These are phyloP conservation scores for Electrophaes corylata DNA, from an alignment of 2,888 invertebrate genomes.

Conservation along the genomic window DNA sequence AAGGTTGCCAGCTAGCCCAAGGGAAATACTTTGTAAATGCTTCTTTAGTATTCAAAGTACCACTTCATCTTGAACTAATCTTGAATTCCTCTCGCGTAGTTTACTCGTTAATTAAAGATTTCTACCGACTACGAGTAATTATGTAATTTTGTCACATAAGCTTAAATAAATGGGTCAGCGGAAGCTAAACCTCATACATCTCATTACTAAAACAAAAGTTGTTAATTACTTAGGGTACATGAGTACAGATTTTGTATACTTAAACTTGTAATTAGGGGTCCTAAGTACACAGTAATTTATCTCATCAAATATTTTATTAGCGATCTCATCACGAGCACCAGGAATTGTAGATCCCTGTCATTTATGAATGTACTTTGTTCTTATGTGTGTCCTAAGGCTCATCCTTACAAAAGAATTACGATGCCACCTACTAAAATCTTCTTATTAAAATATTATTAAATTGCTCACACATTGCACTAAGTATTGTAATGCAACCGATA, in stretches of 20 bases:
- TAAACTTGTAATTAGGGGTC: conserved; percentile 1
- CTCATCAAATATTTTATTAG: not conserved
- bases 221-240: conserved; percentile 3
- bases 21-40: conserved; percentile 28
- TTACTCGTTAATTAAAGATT: conserved; percentile 51
- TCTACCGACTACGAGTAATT: conserved; percentile 41
- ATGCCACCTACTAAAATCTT: too few relatives aligned
- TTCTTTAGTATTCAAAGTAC: conserved; percentile 24
- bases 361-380: not conserved
- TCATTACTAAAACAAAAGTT: conserved; percentile 24
- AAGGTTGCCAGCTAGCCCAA: conserved; percentile 16
- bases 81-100: conserved; percentile 47
- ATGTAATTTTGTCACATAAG: conserved; percentile 46
- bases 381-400: not conserved
- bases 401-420: not conserved
- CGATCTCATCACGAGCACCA: not conserved
- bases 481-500: too few relatives aligned
- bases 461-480: too few relatives aligned
- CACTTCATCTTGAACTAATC: conserved; percentile 39
- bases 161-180: conserved; percentile 12
- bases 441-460: too few relatives aligned
- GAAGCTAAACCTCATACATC: conserved; percentile 1
- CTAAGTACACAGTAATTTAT: conserved; percentile 1
- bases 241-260: conserved; percentile 5
- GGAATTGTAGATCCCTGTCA: not conserved